Base-by-base conservation (phyloP, 2,113 vertebrate species). In the Polypterus senegalus region DNA sequence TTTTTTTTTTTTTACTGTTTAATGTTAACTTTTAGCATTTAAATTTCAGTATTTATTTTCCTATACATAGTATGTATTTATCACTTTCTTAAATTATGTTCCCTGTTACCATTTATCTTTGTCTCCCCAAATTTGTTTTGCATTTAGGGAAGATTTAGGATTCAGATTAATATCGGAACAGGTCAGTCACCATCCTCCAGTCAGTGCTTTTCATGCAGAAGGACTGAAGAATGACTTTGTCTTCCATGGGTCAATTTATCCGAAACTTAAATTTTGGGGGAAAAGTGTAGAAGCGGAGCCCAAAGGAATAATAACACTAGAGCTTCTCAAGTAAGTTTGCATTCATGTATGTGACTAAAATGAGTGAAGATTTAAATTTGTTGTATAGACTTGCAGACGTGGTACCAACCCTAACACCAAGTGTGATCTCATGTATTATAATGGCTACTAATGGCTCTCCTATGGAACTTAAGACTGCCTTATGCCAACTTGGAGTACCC, bases 211-310 rank as follows among this genome's bases (percentile, higher is more conserved):
- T 81, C 91, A 96, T 4, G 96, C 92, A 2, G 92, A 97, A 81
- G 96, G 96, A 48, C 74, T 97, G 66, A 83, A 87, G 66, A 90
- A 90, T 4, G 89, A 97, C 76, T 99, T 99, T 67, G 74, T 92
- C 65, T 99, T 99, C 76, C 95, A 97, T 56, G 96, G 96, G 65
- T 97, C 96, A 46, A 93, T 99, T 74, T 99, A 92, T 69, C 96
- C 96, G 54, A 99, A 97, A 74, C 89, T 99, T 46, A 99, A 96
- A 73, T 99, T 98, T 73, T 98, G 96, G 94, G 96, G 96, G 3
- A 99, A 99, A 75, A 95, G 94, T 0, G 96, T 98, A 62, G 96
- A 99, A 83, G 96, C 95, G 0, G 96, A 99, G 70, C 96, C 96
- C 49, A 94, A 89, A 70, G 96, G 96, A 68, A 83, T 85, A 4